Conservation (phyloP, 2,113 vertebrate genomes). For the Tauraco erythrolophus region DNA sequence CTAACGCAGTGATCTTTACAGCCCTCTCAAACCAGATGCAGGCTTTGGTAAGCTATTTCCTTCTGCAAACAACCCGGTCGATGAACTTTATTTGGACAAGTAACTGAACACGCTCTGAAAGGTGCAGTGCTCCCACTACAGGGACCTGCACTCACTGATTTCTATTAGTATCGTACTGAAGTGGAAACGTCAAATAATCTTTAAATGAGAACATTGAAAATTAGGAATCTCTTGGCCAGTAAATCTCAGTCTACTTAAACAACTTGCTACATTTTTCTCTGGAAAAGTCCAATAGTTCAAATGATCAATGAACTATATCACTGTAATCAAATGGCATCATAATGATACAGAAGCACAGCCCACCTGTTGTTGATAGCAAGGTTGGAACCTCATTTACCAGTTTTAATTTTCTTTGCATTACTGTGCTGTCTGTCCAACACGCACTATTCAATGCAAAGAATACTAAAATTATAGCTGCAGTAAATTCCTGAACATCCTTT, state of each 20-base stretch:
- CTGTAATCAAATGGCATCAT: background rate
- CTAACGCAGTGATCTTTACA: background rate
- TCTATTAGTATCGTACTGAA: background rate
- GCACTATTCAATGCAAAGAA: background rate
- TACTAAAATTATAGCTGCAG: background rate
- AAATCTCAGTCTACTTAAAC: background rate
- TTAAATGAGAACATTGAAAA: background rate
- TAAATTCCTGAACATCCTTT: background rate
- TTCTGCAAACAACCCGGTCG: background rate
- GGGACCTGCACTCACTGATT: background rate
- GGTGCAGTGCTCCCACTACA: background rate
- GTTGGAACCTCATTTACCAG: background rate
- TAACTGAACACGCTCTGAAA: background rate
- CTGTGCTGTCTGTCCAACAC: background rate
- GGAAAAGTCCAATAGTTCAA: background rate
- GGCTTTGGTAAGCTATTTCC: background rate
- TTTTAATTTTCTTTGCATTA: background rate
- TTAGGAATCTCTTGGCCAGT: background rate
- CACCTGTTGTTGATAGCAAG: background rate
- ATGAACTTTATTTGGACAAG: background rate
- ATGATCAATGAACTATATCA: background rate
- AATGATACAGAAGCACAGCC: background rate
- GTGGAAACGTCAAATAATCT: background rate
- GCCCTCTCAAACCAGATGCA: background rate
- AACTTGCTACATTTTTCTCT: background rate